phyloP scores from a whole-genome alignment of 2,888 invertebrate species.

The Folsomia manolachei region DNA sequence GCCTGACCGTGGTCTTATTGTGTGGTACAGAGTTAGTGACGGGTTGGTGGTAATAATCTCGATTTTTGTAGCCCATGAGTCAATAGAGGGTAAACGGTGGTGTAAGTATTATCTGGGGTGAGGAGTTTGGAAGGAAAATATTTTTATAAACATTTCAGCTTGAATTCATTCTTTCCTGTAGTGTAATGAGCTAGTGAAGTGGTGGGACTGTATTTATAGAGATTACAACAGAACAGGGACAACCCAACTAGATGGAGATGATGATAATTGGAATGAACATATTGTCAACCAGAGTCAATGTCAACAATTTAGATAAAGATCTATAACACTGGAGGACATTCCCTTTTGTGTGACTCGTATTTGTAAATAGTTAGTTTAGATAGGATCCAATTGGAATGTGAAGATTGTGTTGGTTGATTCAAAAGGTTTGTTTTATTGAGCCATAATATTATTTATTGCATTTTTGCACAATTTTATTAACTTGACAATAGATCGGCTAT shows the following conservation, averaged over 20 bases:
- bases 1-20: too few species aligned
- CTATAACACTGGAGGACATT: too few species aligned
- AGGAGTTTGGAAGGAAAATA: conserved; percentile 8
- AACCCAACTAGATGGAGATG: background rate
- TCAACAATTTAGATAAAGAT: too few species aligned
- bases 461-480: too few species aligned
- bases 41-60: conserved; percentile 11
- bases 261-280: background rate
- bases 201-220: background rate
- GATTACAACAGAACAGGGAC: background rate
- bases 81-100: conserved; percentile 16
- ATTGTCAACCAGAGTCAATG: background rate
- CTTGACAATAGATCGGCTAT: background rate
- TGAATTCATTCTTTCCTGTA: too few species aligned
- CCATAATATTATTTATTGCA: too few species aligned
- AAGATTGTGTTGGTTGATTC: too few species aligned
- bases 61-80: conserved; percentile 2
- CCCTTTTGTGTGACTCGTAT: too few species aligned
- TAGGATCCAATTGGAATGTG: too few species aligned
- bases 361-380: too few species aligned
- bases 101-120: background rate
- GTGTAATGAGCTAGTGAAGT: background rate
- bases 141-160: conserved; percentile 20
- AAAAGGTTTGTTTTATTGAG: too few species aligned
- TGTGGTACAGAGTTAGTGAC: background rate